A percentile compares a stretch with the other conserved stretches of the same genome.
Conservation (phyloP, 2,113 vertebrate genomes). For the Rissa tridactyla region DNA sequence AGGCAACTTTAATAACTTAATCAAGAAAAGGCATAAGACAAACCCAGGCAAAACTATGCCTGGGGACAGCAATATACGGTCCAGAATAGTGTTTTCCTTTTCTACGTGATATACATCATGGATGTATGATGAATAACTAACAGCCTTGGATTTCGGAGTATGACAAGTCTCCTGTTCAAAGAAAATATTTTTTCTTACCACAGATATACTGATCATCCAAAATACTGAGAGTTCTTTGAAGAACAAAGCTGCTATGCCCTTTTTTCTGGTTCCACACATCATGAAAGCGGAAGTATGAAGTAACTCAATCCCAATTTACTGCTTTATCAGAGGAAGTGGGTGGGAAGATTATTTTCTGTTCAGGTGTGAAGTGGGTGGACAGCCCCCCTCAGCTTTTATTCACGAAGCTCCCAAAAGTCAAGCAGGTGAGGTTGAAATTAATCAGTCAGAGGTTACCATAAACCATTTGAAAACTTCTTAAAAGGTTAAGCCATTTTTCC, state of each 20-base stretch:
- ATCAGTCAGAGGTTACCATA: not conserved
- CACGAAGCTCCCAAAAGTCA: not conserved
- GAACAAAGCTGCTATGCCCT: not conserved
- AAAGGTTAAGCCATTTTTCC: not conserved
- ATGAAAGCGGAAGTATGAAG: not conserved
- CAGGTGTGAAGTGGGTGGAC: not conserved
- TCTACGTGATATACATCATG: not conserved
- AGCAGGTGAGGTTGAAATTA: not conserved
- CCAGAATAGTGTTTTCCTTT: not conserved
- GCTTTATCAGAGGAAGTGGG: not conserved
- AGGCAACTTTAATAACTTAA: not conserved
- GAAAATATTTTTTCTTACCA: not conserved
- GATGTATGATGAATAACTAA: rapidly evolving
- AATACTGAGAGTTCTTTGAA: not conserved
- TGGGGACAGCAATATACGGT: not conserved
- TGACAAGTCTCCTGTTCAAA: not conserved
- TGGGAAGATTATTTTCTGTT: not conserved
- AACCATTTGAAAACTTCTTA: not conserved
- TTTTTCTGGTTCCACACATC: not conserved
- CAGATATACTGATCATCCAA: not conserved
- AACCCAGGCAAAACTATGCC: not conserved
- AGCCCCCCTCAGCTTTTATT: not conserved
- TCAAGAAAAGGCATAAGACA: not conserved
- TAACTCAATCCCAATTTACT: not conserved
- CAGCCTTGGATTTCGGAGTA: not conserved